Evolutionary conservation across 2,888 invertebrate genomes (phyloP).

Genomic region (Sympetrum striolatum): DNA sequence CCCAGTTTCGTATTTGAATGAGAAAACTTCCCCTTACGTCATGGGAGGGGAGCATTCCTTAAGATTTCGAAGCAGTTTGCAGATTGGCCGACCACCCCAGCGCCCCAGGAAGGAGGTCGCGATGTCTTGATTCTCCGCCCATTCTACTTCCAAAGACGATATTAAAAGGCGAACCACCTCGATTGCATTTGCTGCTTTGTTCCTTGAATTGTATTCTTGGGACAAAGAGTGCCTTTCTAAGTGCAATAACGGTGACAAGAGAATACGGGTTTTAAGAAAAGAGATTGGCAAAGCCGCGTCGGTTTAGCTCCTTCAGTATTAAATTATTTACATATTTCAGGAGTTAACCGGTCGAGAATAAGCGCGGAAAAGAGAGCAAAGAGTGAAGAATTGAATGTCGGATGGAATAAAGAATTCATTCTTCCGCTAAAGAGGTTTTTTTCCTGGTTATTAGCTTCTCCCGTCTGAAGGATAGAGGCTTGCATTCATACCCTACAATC

Average conservation of each 20-base stretch:
- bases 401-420: too few relatives aligned
- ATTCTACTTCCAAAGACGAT: background rate
- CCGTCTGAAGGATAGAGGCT: too few relatives aligned
- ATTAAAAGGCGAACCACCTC: background rate
- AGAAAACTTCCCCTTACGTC: background rate
- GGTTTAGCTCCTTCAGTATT: too few relatives aligned
- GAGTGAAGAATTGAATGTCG: too few relatives aligned
- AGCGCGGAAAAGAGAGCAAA: too few relatives aligned
- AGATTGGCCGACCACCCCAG: conserved; percentile 6
- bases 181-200: background rate
- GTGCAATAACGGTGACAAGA: background rate
- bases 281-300: background rate
- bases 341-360: too few relatives aligned
- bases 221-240: too few relatives aligned
- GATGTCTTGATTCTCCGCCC: background rate
- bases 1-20: conserved; percentile 1
- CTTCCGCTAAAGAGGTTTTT: too few relatives aligned
- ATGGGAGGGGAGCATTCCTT: conserved; percentile 2
- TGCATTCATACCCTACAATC: too few relatives aligned
- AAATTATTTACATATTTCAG: too few relatives aligned
- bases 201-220: too few relatives aligned
- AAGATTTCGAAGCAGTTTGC: background rate
- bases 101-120: background rate
- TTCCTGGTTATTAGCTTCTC: too few relatives aligned
- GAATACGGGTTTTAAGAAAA: background rate